Conservation (phyloP, 2,113 vertebrate genomes). For the Hydrolagus affinis region DNA sequence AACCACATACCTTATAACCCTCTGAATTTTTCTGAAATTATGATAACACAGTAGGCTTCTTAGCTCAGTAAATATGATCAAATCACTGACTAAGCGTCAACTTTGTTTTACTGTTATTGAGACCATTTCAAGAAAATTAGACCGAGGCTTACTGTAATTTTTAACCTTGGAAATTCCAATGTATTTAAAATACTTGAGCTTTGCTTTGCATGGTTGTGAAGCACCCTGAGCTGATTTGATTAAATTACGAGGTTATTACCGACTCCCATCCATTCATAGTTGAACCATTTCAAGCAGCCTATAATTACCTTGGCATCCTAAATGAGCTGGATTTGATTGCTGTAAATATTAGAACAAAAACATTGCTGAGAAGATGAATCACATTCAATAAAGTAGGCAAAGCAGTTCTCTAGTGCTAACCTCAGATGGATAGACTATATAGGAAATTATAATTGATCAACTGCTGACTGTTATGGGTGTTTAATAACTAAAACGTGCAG, state of each 20-base stretch:
- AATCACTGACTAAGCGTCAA: background rate
- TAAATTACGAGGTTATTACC: background rate
- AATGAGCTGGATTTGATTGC: conserved; percentile 8
- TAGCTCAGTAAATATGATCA: background rate
- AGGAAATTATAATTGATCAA: background rate
- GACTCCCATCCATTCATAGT: background rate
- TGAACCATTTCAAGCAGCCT: background rate
- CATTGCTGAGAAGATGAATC: background rate
- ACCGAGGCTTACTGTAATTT: too few species aligned
- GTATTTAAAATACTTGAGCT: too few species aligned
- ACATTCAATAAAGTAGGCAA: background rate
- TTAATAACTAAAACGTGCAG: background rate
- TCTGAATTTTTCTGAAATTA: background rate
- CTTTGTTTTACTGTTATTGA: background rate
- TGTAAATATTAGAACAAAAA: background rate
- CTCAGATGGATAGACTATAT: background rate
- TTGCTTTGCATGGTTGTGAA: too few species aligned
- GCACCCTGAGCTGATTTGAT: too few species aligned
- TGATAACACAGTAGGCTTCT: background rate
- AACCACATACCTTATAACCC: background rate
- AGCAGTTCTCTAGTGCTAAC: background rate
- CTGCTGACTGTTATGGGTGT: background rate
- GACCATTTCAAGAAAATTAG: background rate
- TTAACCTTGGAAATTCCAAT: too few species aligned
- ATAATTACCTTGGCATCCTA: background rate